Evolutionary conservation across 2,888 invertebrate species (phyloP).

Genomic region (Polydrusus tereticollis): DNA sequence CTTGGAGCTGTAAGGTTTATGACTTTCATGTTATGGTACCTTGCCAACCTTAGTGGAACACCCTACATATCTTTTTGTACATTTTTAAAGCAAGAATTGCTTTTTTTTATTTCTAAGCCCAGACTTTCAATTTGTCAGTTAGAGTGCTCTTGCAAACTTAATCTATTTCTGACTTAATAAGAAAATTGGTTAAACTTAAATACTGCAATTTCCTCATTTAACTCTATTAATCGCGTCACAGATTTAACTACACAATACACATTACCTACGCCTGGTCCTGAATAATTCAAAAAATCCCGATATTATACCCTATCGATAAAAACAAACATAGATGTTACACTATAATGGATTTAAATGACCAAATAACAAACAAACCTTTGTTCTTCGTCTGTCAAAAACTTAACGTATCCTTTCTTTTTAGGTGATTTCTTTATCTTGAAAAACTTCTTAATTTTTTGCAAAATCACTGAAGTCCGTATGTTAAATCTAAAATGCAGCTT

Average conservation of each 20-base stretch:
- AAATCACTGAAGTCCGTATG: constrained; percentile 50
- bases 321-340: neutral
- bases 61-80: too few species aligned
- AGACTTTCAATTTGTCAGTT: too few species aligned
- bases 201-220: constrained; percentile 24
- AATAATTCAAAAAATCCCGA: too few species aligned
- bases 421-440: constrained; percentile 68
- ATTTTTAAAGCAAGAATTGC: too few species aligned
- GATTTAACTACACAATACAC: neutral
- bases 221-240: neutral
- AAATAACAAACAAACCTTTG: constrained; percentile 70
- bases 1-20: too few species aligned
- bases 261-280: neutral
- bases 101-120: too few species aligned
- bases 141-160: too few species aligned
- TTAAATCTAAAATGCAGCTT: constrained; percentile 51
- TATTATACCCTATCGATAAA: too few species aligned
- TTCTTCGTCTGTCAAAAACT: constrained; percentile 79
- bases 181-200: constrained; percentile 26
- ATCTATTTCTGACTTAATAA: constrained; percentile 27
- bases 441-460: constrained; percentile 59
- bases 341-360: constrained; percentile 7
- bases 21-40: too few species aligned
- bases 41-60: too few species aligned
- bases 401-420: constrained; percentile 73